Percentiles rank a stretch among this genome's conserved stretches.
Evolutionary conservation across 2,113 vertebrate genomes (phyloP).

Genomic region (Dicaeum eximium): DNA sequence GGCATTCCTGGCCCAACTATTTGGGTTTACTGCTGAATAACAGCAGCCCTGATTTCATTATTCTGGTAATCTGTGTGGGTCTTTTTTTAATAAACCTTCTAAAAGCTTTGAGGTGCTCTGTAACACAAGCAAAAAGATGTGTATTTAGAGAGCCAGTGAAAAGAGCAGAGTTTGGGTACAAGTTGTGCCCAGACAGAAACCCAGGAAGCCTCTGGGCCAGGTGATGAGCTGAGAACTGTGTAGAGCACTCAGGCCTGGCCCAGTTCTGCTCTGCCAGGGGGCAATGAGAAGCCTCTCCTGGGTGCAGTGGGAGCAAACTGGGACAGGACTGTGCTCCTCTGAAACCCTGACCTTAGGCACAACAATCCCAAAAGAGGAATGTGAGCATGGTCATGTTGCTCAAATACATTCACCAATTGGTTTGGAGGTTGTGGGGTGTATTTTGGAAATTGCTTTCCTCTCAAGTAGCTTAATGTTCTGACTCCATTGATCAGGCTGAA

Average conservation of each 20-base stretch:
- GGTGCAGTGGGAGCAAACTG: not conserved
- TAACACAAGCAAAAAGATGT: not conserved
- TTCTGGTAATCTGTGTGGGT: not conserved
- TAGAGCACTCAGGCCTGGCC: not conserved
- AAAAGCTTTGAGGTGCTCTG: not conserved
- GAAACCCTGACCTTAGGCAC: not conserved
- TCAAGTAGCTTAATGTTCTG: not conserved
- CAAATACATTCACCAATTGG: accelerated
- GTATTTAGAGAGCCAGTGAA: not conserved
- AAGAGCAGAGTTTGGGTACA: not conserved
- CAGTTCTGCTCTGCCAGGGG: not conserved
- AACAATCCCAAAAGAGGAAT: not conserved
- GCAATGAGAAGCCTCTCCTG: not conserved
- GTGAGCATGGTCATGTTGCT: accelerated
- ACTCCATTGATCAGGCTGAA: not conserved
- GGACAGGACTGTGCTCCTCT: not conserved
- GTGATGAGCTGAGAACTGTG: not conserved
- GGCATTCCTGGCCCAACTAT: not conserved
- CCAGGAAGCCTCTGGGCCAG: not conserved
- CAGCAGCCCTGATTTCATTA: not conserved
- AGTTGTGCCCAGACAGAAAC: not conserved
- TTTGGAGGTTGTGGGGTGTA: not conserved
- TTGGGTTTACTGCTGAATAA: not conserved
- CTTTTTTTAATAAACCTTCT: not conserved
- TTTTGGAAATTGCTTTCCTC: not conserved